Base-by-base conservation (phyloP, 2,888 invertebrate genomes). In the Labia minor region DNA sequence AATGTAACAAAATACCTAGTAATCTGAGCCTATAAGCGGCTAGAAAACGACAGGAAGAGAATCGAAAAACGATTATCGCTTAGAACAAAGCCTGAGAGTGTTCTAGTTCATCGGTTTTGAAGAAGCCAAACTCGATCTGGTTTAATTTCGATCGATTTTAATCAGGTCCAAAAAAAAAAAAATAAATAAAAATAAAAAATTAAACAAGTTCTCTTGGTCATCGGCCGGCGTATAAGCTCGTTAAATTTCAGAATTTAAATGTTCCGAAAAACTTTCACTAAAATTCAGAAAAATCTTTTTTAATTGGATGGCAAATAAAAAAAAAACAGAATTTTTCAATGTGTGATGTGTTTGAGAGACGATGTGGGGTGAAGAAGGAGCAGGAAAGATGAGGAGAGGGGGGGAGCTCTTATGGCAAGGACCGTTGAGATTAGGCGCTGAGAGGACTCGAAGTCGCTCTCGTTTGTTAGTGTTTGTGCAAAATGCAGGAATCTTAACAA, bases 251-350 rank as follows among this genome's bases (percentile, higher is more conserved):
- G 49, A 49, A 49, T 49, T 49, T 49, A 16, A 14, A 49, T 49
- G 49, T 49, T 16, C n/a, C 16, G n/a, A 14, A 49, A 4, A 49
- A 49, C 49, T 49, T 49, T 49, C 49, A 49, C 49, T 49, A 14
- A 49, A 49, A 26, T 26, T 49, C 49, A 49, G 49, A 3, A 16
- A 49, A 49, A 49, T 8, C n/a, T 14, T 26, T 26, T 49, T 49
- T 49, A 49, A 49, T 49, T 49, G 49, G 49, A 49, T 49, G n/a
- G 49, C 49, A 49, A 49, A 49, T 49, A 49, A 49, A 49, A 49
- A 11, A 49, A 49, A n/a, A n/a, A n/a, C n/a, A n/a, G n/a, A n/a
- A n/a, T n/a, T n/a, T n/a, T n/a, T n/a, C n/a, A n/a, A n/a, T n/a
- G n/a, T n/a, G n/a, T n/a, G n/a, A n/a, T n/a, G n/a, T n/a, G n/a